Percentiles rank a stretch among this genome's conserved stretches.
Evolutionary conservation across 2,888 invertebrate genomes (phyloP).

Genomic region (Diarsia dahlii): DNA sequence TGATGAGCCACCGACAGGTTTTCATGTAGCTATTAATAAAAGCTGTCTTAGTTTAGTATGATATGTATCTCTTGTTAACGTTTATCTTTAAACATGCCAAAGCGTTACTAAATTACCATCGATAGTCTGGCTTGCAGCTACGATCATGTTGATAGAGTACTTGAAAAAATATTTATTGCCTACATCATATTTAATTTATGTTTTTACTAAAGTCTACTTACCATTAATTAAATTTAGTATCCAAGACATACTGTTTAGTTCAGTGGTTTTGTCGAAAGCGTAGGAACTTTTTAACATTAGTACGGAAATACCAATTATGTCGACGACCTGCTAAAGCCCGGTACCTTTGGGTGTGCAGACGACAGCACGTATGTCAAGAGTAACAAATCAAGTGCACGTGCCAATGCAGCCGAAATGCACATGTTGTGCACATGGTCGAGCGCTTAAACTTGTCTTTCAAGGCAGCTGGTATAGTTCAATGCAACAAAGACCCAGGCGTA

Average conservation of each 20-base stretch:
- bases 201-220: too few species aligned
- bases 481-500: neutral
- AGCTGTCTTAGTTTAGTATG: conserved; percentile 23
- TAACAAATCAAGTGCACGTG: neutral
- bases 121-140: neutral
- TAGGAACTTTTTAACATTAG: too few species aligned
- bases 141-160: neutral
- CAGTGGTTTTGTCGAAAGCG: neutral
- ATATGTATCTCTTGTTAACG: conserved; percentile 44
- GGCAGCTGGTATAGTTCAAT: neutral
- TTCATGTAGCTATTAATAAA: conserved; percentile 53
- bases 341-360: neutral
- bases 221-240: neutral
- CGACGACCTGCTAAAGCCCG: neutral
- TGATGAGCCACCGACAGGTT: conserved; percentile 47
- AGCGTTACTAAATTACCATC: conserved; percentile 7
- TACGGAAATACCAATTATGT: neutral
- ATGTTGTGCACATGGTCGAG: neutral
- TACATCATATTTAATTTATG: neutral
- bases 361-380: neutral
- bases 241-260: neutral
- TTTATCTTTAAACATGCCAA: conserved; percentile 26
- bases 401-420: neutral
- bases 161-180: conserved; percentile 17
- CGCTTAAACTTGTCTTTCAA: neutral